These are phyloP conservation scores for Periphyllus acericola DNA, from an alignment of 2,888 invertebrate species.

Conservation along the genomic window DNA sequence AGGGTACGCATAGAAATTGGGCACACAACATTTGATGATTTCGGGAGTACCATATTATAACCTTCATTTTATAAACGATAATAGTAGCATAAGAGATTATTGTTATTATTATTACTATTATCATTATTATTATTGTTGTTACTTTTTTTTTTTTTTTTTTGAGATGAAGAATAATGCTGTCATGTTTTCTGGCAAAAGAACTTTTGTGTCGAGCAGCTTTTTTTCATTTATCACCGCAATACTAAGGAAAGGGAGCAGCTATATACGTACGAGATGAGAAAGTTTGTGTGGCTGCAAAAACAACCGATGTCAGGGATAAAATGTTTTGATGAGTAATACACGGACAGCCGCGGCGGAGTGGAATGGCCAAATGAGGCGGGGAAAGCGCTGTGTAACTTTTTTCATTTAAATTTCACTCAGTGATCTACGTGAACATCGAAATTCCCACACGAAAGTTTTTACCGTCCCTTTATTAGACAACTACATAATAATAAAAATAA, in stretches of 20 bases:
- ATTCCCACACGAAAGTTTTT: constrained; percentile 23
- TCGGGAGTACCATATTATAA: not conserved
- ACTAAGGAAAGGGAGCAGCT: constrained; percentile 14
- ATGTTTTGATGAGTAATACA: constrained; percentile 56
- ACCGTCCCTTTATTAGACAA: constrained; percentile 16
- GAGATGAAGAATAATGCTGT: constrained; percentile 50
- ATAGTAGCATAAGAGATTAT: constrained; percentile 10
- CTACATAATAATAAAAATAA: constrained; percentile 7
- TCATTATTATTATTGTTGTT: not conserved
- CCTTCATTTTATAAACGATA: not conserved
- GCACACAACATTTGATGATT: too few relatives aligned
- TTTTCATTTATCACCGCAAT: constrained; percentile 54
- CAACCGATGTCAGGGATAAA: constrained; percentile 47
- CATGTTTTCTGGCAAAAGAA: constrained; percentile 29
- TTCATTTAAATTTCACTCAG: constrained; percentile 53
- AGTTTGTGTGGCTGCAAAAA: constrained; percentile 53
- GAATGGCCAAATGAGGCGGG: not conserved
- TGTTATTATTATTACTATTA: constrained; percentile 11
- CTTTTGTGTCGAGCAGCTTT: constrained; percentile 27
- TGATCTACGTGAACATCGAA: constrained; percentile 10
- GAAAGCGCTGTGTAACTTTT: constrained; percentile 41
- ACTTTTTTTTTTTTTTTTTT: constrained; percentile 7
- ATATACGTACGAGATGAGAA: constrained; percentile 23
- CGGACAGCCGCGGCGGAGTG: not conserved
- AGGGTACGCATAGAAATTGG: too few relatives aligned